These are phyloP conservation scores for Bergia sp. DNA, from an alignment of 92 coral and sea anemone species.

Conservation along the genomic window DNA sequence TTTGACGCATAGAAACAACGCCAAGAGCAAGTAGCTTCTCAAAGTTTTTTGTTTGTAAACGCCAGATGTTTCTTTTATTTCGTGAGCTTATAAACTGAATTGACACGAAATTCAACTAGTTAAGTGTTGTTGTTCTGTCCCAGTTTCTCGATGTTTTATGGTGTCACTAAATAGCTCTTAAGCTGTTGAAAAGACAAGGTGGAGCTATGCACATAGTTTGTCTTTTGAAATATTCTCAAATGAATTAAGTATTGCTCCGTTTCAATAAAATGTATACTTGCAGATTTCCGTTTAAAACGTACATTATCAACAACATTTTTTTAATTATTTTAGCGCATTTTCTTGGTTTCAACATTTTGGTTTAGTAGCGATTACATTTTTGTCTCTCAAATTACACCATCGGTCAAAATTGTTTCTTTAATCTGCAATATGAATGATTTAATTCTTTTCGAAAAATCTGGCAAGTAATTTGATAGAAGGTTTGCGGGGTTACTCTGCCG, in stretches of 20 bases:
- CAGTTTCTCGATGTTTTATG: neutral
- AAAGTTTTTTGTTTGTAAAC: neutral
- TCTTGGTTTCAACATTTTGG: neutral
- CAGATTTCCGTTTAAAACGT: slow-evolving; percentile 1
- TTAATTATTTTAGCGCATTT: neutral
- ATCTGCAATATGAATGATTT: neutral
- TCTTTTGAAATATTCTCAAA: neutral
- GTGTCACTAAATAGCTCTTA: neutral
- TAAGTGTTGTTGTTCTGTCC: neutral
- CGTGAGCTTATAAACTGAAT: neutral
- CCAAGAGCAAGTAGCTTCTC: slow-evolving; percentile 13
- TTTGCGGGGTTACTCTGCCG: neutral
- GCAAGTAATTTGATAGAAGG: neutral
- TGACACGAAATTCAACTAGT: neutral
- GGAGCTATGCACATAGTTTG: neutral
- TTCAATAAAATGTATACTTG: neutral
- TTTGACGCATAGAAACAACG: slow-evolving; percentile 39
- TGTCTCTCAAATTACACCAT: no score
- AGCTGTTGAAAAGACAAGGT: neutral
- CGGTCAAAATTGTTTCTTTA: neutral
- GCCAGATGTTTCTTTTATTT: neutral
- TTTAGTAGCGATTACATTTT: neutral
- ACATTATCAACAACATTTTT: neutral
- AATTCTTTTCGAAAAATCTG: no score
- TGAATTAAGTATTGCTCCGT: neutral